Evolutionary conservation across 2,113 vertebrate genomes (phyloP), one percentile per base, ranked within the genome.

Genomic region (Salvelinus sp.): DNA sequence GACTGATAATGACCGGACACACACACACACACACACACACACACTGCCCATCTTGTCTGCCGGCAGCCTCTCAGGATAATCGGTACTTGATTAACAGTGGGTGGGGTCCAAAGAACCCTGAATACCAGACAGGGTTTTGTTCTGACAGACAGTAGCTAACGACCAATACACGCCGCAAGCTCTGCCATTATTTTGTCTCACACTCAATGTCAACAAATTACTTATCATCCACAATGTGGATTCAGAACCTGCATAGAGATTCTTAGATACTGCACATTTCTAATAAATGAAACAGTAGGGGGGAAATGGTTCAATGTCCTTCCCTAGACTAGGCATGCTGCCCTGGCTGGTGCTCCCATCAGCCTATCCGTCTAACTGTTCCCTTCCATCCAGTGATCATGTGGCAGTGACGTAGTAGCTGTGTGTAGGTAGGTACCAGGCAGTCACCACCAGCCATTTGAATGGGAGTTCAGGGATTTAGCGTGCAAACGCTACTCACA

Each of bases 31-130:
- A 28, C 28, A 28, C 28, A 30, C 28, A 27, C 48, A 20, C 20
- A 81, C 63, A 72, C 57, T 57, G 79, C 65, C 70, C 57, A 64
- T 62, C 82, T 27, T 85, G 89, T 89, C 80, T 79, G 1, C 5
- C 3, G 20, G 33, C 62, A 68, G 80, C 64, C 87, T 84, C 73
- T 23, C 69, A 54, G 58, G 68, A 75, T 82, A 44, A 44, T 89
- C 82, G 76, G 85, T 81, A 83, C 86, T 85, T 85, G 78, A 81
- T 64, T 58, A 68, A 64, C 88, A 81, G 82, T 75, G 69, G 88
- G 89, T 85, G 89, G 89, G 69, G 89, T 91, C 87, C 79, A 86
- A 88, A 82, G 74, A 78, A 82, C 79, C 79, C 79, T 76, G 78
- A 72, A 65, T 70, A 73, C 76, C 86, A 88, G 80, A 89, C 79